Conservation (phyloP, 1,140 invertebrate genomes). For the Phortica variegata region DNA sequence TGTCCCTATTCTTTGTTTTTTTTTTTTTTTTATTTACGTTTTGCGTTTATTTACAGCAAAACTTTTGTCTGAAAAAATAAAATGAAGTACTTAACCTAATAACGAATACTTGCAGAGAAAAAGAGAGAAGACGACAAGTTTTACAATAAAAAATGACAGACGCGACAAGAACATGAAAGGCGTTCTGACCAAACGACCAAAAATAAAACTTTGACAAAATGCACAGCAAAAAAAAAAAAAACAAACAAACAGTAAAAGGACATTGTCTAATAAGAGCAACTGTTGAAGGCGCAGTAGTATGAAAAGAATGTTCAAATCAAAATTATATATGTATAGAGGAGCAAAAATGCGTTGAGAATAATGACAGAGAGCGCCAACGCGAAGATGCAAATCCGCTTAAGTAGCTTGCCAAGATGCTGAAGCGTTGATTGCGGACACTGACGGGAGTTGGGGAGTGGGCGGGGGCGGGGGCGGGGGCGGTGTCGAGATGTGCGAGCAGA, state of each 20-base stretch:
- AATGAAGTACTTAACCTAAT: slow-evolving; percentile 46
- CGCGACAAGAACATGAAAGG: slow-evolving; percentile 19
- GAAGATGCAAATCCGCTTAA: slow-evolving; percentile 56
- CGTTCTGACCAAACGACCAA: slow-evolving; percentile 7
- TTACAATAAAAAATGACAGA: slow-evolving; percentile 36
- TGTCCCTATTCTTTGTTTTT: too few species aligned
- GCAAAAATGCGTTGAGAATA: too few species aligned
- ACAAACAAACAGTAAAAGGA: slow-evolving; percentile 30
- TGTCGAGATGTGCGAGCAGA: too few species aligned
- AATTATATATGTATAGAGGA: too few species aligned
- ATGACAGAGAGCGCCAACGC: slow-evolving; percentile 22
- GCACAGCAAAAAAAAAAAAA: too few species aligned
- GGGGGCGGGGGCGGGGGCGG: not conserved
- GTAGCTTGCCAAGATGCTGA: slow-evolving; percentile 38
- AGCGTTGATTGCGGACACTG: slow-evolving; percentile 44
- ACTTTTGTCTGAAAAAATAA: too few species aligned
- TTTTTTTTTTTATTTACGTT: too few species aligned
- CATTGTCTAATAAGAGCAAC: too few species aligned
- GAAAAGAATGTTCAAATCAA: too few species aligned
- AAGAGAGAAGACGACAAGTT: slow-evolving; percentile 38
- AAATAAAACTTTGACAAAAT: slow-evolving; percentile 8
- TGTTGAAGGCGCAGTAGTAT: too few species aligned
- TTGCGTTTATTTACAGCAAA: too few species aligned
- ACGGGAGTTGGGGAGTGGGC: slow-evolving; percentile 1
- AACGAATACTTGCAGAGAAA: slow-evolving; percentile 21